phyloP scores from a whole-genome alignment of 2,888 invertebrate species.

The Smittia aterrima region DNA sequence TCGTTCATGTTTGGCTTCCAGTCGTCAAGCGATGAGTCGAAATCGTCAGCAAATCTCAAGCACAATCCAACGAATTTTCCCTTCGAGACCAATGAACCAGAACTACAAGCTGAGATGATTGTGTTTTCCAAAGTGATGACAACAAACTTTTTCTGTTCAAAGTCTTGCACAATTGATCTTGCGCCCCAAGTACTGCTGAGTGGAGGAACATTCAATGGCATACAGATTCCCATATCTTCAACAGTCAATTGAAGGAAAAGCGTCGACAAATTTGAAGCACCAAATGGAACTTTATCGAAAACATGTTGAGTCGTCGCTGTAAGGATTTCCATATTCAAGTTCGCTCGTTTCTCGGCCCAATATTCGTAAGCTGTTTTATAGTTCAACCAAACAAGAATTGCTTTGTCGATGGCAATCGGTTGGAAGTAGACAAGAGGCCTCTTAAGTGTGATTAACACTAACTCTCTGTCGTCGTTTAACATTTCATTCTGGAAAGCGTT shows the following conservation, averaged over 20 bases:
- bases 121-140: slow-evolving; percentile 95
- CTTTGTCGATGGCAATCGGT: slow-evolving; percentile 96
- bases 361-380: slow-evolving; percentile 99
- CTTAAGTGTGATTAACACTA: slow-evolving; percentile 86
- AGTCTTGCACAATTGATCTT: slow-evolving; percentile 63
- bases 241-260: slow-evolving; percentile 91
- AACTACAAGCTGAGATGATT: slow-evolving; percentile 90
- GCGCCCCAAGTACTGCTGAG: slow-evolving; percentile 59
- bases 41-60: slow-evolving; percentile 94
- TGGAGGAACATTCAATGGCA: slow-evolving; percentile 83
- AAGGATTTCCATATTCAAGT: slow-evolving; percentile 83
- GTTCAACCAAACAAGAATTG: slow-evolving; percentile 97
- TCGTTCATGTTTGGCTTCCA: slow-evolving; percentile 91
- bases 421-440: slow-evolving; percentile 94
- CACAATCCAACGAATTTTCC: slow-evolving; percentile 88
- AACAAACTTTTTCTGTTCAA: slow-evolving; percentile 83
- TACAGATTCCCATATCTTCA: slow-evolving; percentile 94
- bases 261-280: slow-evolving; percentile 80
- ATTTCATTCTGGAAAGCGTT: slow-evolving; percentile 90
- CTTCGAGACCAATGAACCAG: slow-evolving; percentile 92
- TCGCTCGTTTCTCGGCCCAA: slow-evolving; percentile 95
- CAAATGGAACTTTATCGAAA: slow-evolving; percentile 72
- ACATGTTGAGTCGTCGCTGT: slow-evolving; percentile 67
- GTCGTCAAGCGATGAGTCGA: slow-evolving; percentile 93
- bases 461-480: slow-evolving; percentile 80